Conservation (phyloP, 2,113 vertebrate genomes). For the Trinectes maculatus region DNA sequence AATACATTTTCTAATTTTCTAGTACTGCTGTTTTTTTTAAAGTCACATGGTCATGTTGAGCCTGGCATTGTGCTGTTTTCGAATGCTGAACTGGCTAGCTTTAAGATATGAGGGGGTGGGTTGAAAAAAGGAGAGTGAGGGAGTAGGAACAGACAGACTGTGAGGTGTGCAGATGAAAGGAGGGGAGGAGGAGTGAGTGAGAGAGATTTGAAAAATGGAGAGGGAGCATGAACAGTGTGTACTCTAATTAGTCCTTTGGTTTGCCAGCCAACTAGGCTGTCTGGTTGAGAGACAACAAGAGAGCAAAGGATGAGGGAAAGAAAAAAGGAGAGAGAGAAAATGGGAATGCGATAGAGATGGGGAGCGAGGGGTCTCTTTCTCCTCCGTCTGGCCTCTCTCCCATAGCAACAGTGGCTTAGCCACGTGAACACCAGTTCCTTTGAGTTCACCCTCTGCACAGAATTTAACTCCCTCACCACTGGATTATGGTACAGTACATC, state of each 20-base stretch:
- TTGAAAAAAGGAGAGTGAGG: not conserved
- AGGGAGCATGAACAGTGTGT: conserved; percentile 37
- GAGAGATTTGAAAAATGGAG: conserved; percentile 58
- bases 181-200: conserved; percentile 42
- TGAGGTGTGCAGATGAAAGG: conserved; percentile 16
- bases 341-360: conserved; percentile 43
- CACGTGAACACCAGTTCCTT: conserved; percentile 78
- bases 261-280: conserved; percentile 55
- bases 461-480: conserved; percentile 72
- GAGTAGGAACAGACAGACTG: not conserved
- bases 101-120: conserved; percentile 30
- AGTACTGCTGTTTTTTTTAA: conserved; percentile 17
- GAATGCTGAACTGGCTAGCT: conserved; percentile 51
- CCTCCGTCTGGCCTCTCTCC: conserved; percentile 81
- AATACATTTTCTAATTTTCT: no score
- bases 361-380: conserved; percentile 69
- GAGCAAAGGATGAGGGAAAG: no score
- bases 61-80: conserved; percentile 47
- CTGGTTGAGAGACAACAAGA: conserved; percentile 43
- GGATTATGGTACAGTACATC: conserved; percentile 30
- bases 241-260: conserved; percentile 68
- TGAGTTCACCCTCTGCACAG: conserved; percentile 75
- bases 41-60: conserved; percentile 36
- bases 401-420: conserved; percentile 83
- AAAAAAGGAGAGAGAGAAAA: conserved; percentile 37